These are phyloP conservation scores for Trichechus manatus DNA, from an alignment of 2,113 vertebrate genomes.

Conservation along the genomic window DNA sequence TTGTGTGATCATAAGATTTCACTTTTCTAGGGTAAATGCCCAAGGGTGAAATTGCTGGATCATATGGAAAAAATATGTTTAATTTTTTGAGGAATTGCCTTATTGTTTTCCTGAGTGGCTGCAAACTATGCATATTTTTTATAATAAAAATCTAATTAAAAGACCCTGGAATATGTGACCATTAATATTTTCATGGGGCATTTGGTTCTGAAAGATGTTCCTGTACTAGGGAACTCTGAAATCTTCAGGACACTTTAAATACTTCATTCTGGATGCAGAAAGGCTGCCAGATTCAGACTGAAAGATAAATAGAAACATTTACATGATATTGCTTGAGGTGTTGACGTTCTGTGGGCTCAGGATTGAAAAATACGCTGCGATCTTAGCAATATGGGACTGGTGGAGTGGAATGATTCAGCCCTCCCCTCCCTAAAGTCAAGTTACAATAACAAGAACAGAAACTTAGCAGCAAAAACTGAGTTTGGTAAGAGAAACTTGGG, in stretches of 20 bases:
- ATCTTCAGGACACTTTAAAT: neutral
- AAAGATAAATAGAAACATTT: slow-evolving; percentile 42
- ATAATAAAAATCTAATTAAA: neutral
- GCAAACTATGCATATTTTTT: neutral
- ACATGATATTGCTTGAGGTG: neutral
- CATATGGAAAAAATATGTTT: neutral
- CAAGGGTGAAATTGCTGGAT: neutral
- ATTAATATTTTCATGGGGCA: slow-evolving; percentile 13
- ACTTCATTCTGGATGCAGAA: neutral
- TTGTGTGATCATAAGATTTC: neutral
- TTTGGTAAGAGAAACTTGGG: neutral
- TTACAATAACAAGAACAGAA: neutral
- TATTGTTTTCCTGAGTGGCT: neutral
- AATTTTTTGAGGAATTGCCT: neutral
- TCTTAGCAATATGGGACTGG: neutral
- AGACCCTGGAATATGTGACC: neutral
- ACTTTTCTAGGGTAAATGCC: neutral
- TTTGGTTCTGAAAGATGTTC: neutral
- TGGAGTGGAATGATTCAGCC: neutral
- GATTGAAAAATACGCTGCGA: neutral
- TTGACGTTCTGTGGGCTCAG: slow-evolving; percentile 31
- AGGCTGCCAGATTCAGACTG: neutral
- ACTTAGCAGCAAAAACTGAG: neutral
- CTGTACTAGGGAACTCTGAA: neutral
- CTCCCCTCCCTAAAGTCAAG: neutral